Base-by-base conservation (phyloP, 2,888 invertebrate genomes). In the Bugula neritina region DNA sequence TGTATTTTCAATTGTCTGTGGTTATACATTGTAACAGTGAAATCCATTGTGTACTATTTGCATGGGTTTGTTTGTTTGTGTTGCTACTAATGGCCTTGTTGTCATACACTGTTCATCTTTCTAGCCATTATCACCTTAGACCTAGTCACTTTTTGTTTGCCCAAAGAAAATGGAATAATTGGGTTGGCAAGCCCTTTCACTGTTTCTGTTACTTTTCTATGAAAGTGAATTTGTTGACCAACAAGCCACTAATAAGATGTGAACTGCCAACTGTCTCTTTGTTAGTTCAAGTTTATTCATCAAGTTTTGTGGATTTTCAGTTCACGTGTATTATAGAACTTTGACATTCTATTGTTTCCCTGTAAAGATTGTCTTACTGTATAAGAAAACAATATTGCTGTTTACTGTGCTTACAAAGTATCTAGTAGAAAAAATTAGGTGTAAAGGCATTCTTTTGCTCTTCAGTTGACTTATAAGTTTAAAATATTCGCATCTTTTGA, bases 11-110 rank as follows among this genome's bases (percentile, higher is more conserved):
- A 43, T 17, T 43, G 43, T 43, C 43, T 43, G 43, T 43, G 43
- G 43, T 43, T 43, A 17, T 43, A 43, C 17, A 17, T 5, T 43
- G 43, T 43, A 43, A 17, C 43, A 43, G 43, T 43, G n/a, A n/a
- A n/a, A 43, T 43, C 43, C 17, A 43, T 43, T 43, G 43, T 43
- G 5, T 10, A 43, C 43, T 43, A 43, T 43, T 43, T 43, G 43
- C 17, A 43, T 43, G 17, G 43, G 17, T 10, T 63, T 34, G 63
- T 63, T 27, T 63, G 63, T 63, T 63, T 63, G 63, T 34, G 13
- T 31, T 63, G 34, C 29, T 27, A 31, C 63, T 63, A 63, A 63
- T 63, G 63, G 25, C 63, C 31, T 13, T 63, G 63, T 43, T 43
- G 17, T 17, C 43, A 43, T 43, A 43, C 43, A 43, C 43, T 43